Base-by-base conservation (phyloP, 2,888 invertebrate species). In the Desoria tigrina region DNA sequence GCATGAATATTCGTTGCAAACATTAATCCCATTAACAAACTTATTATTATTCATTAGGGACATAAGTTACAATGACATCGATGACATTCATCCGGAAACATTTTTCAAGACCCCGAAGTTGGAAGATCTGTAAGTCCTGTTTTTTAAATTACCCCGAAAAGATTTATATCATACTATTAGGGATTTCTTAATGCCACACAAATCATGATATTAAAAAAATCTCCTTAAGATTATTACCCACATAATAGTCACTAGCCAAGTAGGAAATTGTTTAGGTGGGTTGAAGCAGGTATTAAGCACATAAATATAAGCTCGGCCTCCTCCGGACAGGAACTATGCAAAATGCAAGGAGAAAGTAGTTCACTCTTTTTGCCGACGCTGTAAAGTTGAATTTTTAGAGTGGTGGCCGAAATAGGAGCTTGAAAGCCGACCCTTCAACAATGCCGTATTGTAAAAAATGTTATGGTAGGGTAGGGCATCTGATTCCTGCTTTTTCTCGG, bases 11-110 rank as follows among this genome's bases (percentile, higher is more conserved):
- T n/a, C n/a, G n/a, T n/a, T n/a, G n/a, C n/a, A n/a, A n/a, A n/a
- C 11, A 32, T 32, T 32, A 32, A 32, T 45, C 21, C 16, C 16
- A 45, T 45, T 6, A 6, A 45, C 16, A 45, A 45, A 11, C 45
- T 21, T 45, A 32, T 7, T 32, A 32, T 65, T 58, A 69, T n/a
- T n/a, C n/a, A n/a, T n/a, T 84, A 96, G 95, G 74, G 90, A 95
- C 81, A 82, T 96, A 78, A 92, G 93, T 80, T 88, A 88, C 78
- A 96, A 96, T 81, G 83, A 85, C 77, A 92, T 96, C 74, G 86
- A 87, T 62, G 85, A 85, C 77, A 93, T 96, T 74, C 90, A 95
- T 81, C 86, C 88, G 68, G 89, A 92, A 75, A 89, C 94, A 4
- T 96, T 96, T 81, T 82, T 87, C 61, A 85, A 88, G 9, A 85